Percentiles rank a stretch among this genome's conserved stretches.
Evolutionary conservation across 2,113 vertebrate genomes (phyloP).

Genomic region (Alces alces): DNA sequence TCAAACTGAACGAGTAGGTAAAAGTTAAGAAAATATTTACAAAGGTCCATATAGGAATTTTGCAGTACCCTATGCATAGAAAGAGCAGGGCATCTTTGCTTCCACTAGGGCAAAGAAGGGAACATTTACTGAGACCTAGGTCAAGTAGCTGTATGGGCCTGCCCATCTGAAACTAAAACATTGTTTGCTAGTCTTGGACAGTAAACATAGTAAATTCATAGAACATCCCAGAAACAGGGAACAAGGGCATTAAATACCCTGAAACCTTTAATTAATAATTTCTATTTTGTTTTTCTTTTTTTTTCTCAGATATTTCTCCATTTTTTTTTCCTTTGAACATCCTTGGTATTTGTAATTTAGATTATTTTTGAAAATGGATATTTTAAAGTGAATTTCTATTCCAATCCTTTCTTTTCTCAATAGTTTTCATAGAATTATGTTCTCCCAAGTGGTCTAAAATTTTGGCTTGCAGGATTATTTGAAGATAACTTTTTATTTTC

Average conservation of each 20-base stretch:
- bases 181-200: background rate
- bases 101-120: background rate
- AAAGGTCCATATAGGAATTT: background rate
- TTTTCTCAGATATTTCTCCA: background rate
- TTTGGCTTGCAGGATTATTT: background rate
- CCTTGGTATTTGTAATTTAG: background rate
- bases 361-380: background rate
- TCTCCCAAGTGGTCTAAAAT: background rate
- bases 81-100: background rate
- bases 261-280: background rate
- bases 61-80: background rate
- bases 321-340: background rate
- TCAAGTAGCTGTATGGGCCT: background rate
- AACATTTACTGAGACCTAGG: no score
- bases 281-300: background rate
- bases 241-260: background rate
- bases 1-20: background rate
- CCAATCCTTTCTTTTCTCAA: background rate
- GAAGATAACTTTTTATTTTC: background rate
- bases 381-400: background rate
- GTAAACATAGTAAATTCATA: background rate
- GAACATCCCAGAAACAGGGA: background rate
- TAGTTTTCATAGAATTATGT: background rate
- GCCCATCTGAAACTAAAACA: background rate
- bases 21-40: background rate